phyloP scores from a whole-genome alignment of 2,888 invertebrate species.

The Pachliopta kotzebuea region DNA sequence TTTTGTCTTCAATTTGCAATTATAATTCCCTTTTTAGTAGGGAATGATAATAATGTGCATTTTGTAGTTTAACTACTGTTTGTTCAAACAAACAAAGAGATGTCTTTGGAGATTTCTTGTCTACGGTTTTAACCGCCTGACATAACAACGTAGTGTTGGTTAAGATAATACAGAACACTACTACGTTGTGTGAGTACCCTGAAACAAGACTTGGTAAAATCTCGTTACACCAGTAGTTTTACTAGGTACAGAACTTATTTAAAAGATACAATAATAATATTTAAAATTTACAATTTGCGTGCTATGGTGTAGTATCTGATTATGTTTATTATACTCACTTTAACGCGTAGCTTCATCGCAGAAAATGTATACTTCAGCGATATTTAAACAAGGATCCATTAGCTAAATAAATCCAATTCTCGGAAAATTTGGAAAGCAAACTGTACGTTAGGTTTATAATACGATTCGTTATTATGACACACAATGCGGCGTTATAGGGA shows the following conservation, averaged over 20 bases:
- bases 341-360: background rate
- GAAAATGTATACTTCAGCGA: conserved; percentile 37
- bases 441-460: conserved; percentile 69
- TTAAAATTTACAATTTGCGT: background rate
- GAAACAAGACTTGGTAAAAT: no score
- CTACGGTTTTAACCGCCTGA: no score
- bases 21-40: background rate
- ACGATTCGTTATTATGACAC: conserved; percentile 73
- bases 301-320: no score
- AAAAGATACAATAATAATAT: background rate
- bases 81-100: no score
- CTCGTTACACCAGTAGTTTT: no score
- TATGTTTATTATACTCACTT: no score
- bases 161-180: no score
- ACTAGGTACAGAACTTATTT: no score
- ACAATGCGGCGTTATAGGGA: conserved; percentile 72
- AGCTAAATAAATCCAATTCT: conserved; percentile 63
- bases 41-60: background rate
- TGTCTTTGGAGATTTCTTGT: background rate
- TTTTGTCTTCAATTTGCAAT: conserved; percentile 39
- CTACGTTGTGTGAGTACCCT: no score
- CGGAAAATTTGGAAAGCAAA: conserved; percentile 71
- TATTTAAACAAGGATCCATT: conserved; percentile 49
- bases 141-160: no score
- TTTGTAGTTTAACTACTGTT: background rate